Base-by-base conservation (phyloP, 2,797 vertebrate species). In the Buphagus erythrorhynchus region DNA sequence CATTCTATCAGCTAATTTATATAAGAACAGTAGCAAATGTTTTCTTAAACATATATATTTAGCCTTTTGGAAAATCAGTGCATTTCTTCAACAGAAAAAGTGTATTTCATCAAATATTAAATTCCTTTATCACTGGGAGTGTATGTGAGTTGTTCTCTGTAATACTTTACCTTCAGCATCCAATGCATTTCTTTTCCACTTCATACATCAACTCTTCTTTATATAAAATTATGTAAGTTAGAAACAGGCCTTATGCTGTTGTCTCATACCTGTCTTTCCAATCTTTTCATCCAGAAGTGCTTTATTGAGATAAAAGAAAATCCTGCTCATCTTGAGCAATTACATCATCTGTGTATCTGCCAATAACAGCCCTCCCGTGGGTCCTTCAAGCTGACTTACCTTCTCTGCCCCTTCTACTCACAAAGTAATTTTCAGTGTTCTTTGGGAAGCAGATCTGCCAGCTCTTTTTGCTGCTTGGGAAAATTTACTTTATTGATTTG, bases 241-340 rank as follows among this genome's bases (percentile, higher is more conserved):
- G 58, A 79, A 93, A 86, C 36, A 90, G 58, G 57, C 62, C 96
- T 91, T 93, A 67, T 93, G 80, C 80, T 84, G n/a, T 94, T 95
- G 78, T 96, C 82, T 96, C 45, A 14, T 87, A 92, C 75, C 81
- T 86, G 63, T 85, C 87, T 96, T 95, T 94, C 76, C 65, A 78
- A 13, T 89, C 62, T 95, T 93, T 94, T 94, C 16, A 86, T 90
- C 74, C 55, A 46, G 33, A 95, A 95, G 77, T 66, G 45, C 72
- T 97, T 91, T 95, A 90, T 38, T 55, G 67, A 89, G 79, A 94
- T 93, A 55, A 95, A 97, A 98, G 93, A 73, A 96, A 95, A 96
- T 65, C 68, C 72, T 94, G 77, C 52, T 96, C 73, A 72, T 94
- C 77, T 85, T 38, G 52, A 95, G 77, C 91, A 89, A 74, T 95